Percentiles rank a stretch among this genome's conserved stretches.
phyloP scores from a whole-genome alignment of 2,888 invertebrate genomes.

The Griposia aprilina region DNA sequence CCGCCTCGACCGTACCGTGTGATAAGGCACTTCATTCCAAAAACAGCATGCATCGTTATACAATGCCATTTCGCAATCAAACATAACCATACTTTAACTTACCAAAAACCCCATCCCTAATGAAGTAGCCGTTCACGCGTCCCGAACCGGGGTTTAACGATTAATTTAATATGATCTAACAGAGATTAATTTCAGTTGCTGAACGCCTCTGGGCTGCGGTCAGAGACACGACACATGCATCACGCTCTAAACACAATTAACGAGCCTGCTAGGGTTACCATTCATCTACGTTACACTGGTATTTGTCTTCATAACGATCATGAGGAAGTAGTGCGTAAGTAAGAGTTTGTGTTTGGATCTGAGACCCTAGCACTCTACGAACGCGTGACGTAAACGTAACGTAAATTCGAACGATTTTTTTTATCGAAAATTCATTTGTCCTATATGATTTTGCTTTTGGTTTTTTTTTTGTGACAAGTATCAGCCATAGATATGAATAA shows the following conservation, averaged over 20 bases:
- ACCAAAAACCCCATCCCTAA: constrained; percentile 11
- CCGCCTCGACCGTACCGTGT: too few relatives aligned
- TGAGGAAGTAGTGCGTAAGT: constrained; percentile 47
- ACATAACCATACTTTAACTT: background rate
- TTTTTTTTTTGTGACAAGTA: too few relatives aligned
- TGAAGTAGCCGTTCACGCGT: constrained; percentile 29
- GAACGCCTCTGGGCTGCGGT: constrained; percentile 72
- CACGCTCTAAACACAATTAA: constrained; percentile 83
- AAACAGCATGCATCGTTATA: background rate
- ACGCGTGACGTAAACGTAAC: background rate
- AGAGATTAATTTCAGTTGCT: constrained; percentile 75
- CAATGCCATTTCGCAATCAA: background rate
- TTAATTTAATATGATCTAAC: constrained; percentile 71
- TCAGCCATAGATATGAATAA: background rate
- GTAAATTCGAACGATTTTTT: background rate
- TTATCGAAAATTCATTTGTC: background rate
- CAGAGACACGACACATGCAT: constrained; percentile 81
- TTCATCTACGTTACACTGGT: constrained; percentile 63
- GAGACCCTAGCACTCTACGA: background rate
- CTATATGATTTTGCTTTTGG: too few relatives aligned
- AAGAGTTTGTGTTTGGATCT: background rate
- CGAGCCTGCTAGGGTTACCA: constrained; percentile 74
- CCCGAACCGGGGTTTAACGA: constrained; percentile 51
- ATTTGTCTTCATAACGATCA: constrained; percentile 69
- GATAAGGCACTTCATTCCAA: too few relatives aligned